A percentile compares a stretch with the other conserved stretches of the same genome.
Evolutionary conservation across 2,113 vertebrate species (phyloP).

Genomic region (Pomatostomus ruficeps): DNA sequence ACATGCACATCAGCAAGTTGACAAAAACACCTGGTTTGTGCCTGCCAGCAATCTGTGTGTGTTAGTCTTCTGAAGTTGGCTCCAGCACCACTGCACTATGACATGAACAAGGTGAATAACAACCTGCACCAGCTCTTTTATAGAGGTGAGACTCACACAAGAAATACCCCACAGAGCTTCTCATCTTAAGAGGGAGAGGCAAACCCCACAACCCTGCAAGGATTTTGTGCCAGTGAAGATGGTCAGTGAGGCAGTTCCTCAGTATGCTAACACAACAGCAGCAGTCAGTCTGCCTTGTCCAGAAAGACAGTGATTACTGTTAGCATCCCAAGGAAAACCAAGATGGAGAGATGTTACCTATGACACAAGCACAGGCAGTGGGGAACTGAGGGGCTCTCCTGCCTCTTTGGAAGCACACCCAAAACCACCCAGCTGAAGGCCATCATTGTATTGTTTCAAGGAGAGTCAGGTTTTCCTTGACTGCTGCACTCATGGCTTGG

Average conservation of each 20-base stretch:
- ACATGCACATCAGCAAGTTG: background rate
- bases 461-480: background rate
- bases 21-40: background rate
- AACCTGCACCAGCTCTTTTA: background rate
- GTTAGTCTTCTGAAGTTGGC: background rate
- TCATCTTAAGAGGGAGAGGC: background rate
- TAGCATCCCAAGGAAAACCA: background rate
- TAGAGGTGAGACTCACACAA: background rate
- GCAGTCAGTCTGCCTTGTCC: background rate
- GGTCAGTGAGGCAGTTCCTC: background rate
- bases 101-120: background rate
- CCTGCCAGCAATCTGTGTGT: background rate
- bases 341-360: background rate
- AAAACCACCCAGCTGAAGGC: background rate
- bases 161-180: background rate
- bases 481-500: background rate
- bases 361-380: background rate
- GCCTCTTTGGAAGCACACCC: background rate
- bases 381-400: background rate
- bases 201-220: accelerated
- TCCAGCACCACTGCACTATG: background rate
- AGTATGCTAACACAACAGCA: background rate
- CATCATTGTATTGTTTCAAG: background rate
- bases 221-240: background rate
- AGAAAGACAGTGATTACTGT: background rate